These are phyloP conservation scores for Volucella zonaria DNA, from an alignment of 2,888 invertebrate species.

Conservation along the genomic window DNA sequence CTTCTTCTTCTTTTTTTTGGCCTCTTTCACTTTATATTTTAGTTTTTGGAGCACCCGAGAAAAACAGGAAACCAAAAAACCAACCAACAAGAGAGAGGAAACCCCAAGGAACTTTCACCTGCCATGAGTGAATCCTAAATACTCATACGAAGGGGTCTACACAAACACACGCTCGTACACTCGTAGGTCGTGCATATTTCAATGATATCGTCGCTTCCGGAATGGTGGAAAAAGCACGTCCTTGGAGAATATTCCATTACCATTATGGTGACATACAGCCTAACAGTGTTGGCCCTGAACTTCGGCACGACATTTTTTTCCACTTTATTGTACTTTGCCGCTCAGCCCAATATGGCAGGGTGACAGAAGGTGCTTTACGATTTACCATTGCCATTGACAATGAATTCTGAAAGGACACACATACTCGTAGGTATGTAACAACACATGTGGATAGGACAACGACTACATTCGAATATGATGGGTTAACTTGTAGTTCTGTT, in stretches of 20 bases:
- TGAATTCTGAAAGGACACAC: not conserved
- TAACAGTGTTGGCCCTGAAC: conserved; percentile 62
- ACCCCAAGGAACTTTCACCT: not conserved
- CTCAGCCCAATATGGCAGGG: not conserved
- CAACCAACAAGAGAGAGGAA: not conserved
- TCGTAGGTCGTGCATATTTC: conserved; percentile 16
- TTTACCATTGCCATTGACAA: conserved; percentile 3
- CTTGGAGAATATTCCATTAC: conserved; percentile 52
- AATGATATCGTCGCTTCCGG: conserved; percentile 34
- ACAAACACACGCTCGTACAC: not conserved
- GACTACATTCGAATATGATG: not conserved
- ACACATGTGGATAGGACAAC: not conserved
- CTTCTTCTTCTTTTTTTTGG: not conserved
- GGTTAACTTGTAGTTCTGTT: conserved; percentile 22
- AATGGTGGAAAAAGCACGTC: conserved; percentile 9
- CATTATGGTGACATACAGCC: conserved; percentile 44
- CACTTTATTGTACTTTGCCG: conserved; percentile 9
- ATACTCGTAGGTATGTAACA: too few relatives aligned
- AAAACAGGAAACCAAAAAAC: too few relatives aligned
- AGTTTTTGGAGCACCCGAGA: too few relatives aligned
- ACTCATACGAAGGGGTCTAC: too few relatives aligned
- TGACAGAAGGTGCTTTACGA: conserved; percentile 2
- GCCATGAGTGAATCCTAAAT: conserved; percentile 7
- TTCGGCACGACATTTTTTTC: conserved; percentile 1
- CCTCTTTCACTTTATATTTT: too few relatives aligned